Evolutionary conservation across 2,888 invertebrate genomes (phyloP), one percentile per base, ranked within the genome.

Genomic region (Spodoptera littoralis): DNA sequence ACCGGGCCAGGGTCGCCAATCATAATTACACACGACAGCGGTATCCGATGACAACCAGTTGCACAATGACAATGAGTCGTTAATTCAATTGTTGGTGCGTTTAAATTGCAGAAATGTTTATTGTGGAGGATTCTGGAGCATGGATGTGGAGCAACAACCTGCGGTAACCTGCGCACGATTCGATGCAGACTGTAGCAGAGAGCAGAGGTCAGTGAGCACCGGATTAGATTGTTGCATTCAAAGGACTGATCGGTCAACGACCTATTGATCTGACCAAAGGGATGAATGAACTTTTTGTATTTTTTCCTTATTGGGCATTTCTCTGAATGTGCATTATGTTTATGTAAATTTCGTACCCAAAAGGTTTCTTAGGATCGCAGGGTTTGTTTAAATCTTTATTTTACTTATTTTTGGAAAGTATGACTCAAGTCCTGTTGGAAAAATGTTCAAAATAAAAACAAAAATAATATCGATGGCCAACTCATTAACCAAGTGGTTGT

Each of bases 1-100:
- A 70, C 79, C 77, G 79, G 81, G 84, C 81, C 86, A 88, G 82
- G 86, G 87, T 77, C 84, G 68, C 66, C 79, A 77, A 79, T 82
- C 80, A 80, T 83, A 81, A 81, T 83, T 76, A 78, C 82, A 84
- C 63, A 80, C 76, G 70, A 67, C 75, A 71, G 75, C 56, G 72
- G 62, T 85, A 78, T 84, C 82, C 81, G 82, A 82, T 83, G 85
- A 80, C 84, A 85, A 80, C 78, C 51, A 63, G 65, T 80, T 79
- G 76, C 80, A 77, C 79, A 79, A 82, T 76, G 53, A 76, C 69
- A 79, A 76, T 74, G 73, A 69, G 22, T 66, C 52, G 55, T 64
- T 77, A 73, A 79, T 75, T 75, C 69, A 61, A 75, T 73, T 70
- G 70, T 63, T 64, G 54, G 54, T 46, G 53, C 53, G 63, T 64